Percentiles rank a stretch among this genome's conserved stretches.
These are phyloP conservation scores for Prenolepis imparis DNA, from an alignment of 2,888 invertebrate genomes.

Conservation along the genomic window DNA sequence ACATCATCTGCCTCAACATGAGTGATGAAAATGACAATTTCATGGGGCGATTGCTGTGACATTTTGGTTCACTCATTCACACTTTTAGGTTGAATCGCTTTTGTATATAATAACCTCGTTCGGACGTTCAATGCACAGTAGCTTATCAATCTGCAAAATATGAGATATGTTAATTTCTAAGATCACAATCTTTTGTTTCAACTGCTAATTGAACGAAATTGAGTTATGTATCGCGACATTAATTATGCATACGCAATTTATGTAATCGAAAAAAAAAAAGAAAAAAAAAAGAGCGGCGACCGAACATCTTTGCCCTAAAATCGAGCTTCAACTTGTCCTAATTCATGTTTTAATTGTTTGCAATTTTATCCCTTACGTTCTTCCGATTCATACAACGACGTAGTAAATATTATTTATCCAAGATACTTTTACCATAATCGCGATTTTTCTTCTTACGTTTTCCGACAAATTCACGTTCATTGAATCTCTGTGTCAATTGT, in stretches of 20 bases:
- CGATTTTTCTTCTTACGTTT: background rate
- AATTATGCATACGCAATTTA: constrained; percentile 28
- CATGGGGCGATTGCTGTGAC: constrained; percentile 29
- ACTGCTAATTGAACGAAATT: constrained; percentile 56
- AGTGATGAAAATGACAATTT: constrained; percentile 87
- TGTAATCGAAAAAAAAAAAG: constrained; percentile 31
- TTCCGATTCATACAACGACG: no score
- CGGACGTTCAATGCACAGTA: background rate
- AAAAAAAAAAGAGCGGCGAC: background rate
- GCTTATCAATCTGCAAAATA: constrained; percentile 49
- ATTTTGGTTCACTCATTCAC: background rate
- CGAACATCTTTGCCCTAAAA: no score
- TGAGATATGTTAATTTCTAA: background rate
- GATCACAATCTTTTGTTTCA: constrained; percentile 41
- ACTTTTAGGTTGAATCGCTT: background rate
- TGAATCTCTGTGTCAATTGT: background rate
- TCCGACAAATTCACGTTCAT: background rate
- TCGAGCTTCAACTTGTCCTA: background rate
- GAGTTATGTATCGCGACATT: constrained; percentile 38
- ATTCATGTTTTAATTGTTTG: background rate
- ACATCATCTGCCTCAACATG: constrained; percentile 91
- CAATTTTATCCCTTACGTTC: no score
- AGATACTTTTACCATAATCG: background rate
- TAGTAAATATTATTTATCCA: background rate
- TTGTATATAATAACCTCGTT: background rate